These are phyloP conservation scores for Orchestia grillus DNA, from an alignment of 1,140 invertebrate genomes.

Conservation along the genomic window DNA sequence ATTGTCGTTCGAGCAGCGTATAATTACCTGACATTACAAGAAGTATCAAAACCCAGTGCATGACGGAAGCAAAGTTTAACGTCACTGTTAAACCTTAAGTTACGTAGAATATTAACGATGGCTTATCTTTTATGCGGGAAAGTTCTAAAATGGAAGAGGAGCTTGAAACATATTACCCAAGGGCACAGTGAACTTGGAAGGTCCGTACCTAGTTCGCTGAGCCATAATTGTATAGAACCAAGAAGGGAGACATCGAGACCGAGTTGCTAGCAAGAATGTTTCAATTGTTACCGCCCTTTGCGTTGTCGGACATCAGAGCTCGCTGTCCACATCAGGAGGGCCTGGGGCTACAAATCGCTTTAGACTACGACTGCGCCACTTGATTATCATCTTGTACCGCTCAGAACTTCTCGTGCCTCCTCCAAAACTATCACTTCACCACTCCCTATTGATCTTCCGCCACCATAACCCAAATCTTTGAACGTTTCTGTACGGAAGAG, in stretches of 20 bases:
- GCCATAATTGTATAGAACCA: not conserved
- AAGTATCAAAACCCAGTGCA: not conserved
- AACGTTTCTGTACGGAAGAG: not conserved
- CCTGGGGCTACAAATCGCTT: constrained; percentile 51
- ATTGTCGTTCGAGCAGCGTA: constrained; percentile 8
- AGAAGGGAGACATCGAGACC: not conserved
- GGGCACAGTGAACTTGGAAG: not conserved
- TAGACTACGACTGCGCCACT: constrained; percentile 55
- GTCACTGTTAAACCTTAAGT: not conserved
- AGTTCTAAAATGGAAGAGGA: not conserved
- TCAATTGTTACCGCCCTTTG: constrained; percentile 47
- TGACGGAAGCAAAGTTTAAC: not conserved
- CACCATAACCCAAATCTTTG: constrained; percentile 6
- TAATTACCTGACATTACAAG: constrained; percentile 27
- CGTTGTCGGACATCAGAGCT: constrained; percentile 43
- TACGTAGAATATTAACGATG: not conserved
- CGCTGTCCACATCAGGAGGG: constrained; percentile 37
- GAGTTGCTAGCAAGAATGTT: constrained; percentile 20
- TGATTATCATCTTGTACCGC: constrained; percentile 54
- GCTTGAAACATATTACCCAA: not conserved
- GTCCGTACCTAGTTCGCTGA: not conserved
- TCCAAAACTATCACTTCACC: constrained; percentile 42
- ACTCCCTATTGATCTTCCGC: constrained; percentile 9
- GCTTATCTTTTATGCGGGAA: not conserved
- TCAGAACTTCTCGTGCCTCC: constrained; percentile 53